phyloP scores from a whole-genome alignment of 2,113 vertebrate species.

The Salvelinus namaycush region DNA sequence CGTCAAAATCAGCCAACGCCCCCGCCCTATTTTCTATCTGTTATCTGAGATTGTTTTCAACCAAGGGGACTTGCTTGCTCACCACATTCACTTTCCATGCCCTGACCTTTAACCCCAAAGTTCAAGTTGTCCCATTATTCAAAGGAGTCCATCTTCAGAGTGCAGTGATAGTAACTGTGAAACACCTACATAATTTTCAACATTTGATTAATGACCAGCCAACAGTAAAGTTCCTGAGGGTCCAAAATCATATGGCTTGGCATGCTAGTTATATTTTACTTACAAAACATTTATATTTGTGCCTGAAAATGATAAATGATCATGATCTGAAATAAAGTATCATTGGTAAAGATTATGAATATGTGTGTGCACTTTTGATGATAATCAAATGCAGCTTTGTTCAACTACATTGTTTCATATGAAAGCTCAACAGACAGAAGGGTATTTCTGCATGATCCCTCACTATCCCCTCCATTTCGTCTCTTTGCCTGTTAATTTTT shows the following conservation, averaged over 20 bases:
- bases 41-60: constrained; percentile 14
- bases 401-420: no score
- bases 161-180: background rate
- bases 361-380: no score
- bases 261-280: background rate
- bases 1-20: constrained; percentile 22
- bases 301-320: no score
- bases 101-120: constrained; percentile 42
- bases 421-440: no score
- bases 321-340: no score
- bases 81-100: constrained; percentile 22
- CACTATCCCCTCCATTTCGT: no score
- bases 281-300: background rate
- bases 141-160: background rate
- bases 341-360: no score
- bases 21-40: constrained; percentile 37
- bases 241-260: background rate
- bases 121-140: constrained; percentile 16
- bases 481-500: background rate
- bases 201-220: background rate
- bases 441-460: no score
- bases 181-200: constrained; percentile 18
- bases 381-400: no score
- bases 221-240: background rate
- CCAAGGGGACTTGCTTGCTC: background rate